These are phyloP conservation scores for Theristicus caerulescens DNA, from an alignment of 2,113 vertebrate species.

Conservation along the genomic window DNA sequence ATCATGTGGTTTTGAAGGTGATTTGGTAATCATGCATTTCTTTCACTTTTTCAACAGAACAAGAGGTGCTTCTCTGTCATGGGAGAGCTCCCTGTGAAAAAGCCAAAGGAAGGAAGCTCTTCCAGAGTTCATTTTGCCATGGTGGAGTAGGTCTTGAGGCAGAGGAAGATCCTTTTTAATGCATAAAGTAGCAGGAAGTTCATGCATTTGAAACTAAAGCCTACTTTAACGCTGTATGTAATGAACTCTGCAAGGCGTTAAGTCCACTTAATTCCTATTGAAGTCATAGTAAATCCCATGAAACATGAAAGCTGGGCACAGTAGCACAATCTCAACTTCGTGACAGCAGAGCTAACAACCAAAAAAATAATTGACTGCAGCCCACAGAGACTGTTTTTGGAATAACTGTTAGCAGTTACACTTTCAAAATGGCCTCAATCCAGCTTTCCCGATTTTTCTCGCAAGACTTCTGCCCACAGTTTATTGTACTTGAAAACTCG, in stretches of 20 bases:
- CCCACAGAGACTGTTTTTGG: conserved; percentile 7
- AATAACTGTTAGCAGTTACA: neutral
- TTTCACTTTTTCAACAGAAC: neutral
- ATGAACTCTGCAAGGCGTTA: neutral
- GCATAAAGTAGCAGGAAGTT: neutral
- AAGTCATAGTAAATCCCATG: neutral
- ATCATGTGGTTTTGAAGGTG: fast-evolving
- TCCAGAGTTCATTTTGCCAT: neutral
- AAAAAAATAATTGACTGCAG: conserved; percentile 13
- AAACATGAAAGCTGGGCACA: conserved; percentile 9
- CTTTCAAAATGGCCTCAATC: conserved; percentile 17
- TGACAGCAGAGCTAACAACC: neutral
- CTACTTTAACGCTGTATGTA: neutral
- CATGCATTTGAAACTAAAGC: neutral
- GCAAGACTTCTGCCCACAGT: neutral
- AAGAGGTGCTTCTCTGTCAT: neutral
- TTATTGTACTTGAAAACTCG: conserved; percentile 4
- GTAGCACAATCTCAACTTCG: conserved; percentile 3
- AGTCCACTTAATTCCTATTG: conserved; percentile 2
- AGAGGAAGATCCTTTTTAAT: neutral
- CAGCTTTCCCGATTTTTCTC: neutral
- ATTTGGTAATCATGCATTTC: neutral
- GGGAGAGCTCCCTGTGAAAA: neutral
- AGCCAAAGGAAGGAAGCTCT: neutral
- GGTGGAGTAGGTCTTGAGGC: neutral